These are phyloP conservation scores for Ailurus styani DNA, from an alignment of 2,113 vertebrate species.

Conservation along the genomic window DNA sequence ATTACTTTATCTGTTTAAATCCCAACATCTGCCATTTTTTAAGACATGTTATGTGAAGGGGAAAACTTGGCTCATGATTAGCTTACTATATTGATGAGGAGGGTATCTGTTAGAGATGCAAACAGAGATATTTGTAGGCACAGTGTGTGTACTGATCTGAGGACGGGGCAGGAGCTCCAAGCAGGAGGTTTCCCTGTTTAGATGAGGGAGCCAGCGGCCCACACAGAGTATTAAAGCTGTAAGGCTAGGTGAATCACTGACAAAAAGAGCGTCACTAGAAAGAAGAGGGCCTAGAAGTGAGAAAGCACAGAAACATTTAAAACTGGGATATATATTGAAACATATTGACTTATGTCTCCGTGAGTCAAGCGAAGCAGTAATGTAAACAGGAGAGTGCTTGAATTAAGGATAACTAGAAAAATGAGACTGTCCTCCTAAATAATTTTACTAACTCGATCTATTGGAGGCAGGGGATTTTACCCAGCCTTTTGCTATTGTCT, in stretches of 20 bases:
- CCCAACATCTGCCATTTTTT: not conserved
- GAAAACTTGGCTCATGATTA: not conserved
- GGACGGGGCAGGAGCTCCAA: not conserved
- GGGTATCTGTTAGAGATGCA: not conserved
- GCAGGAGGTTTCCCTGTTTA: not conserved
- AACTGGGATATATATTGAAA: not conserved
- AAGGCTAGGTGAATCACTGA: not conserved
- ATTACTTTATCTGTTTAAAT: not conserved
- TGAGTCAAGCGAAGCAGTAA: not conserved
- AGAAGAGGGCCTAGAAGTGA: not conserved
- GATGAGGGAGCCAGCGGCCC: not conserved
- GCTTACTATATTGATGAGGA: not conserved
- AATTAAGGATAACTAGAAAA: not conserved
- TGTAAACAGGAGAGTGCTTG: not conserved
- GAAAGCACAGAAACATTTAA: not conserved
- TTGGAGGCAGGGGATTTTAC: not conserved
- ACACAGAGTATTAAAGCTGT: not conserved
- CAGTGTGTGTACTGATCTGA: not conserved
- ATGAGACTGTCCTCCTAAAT: not conserved
- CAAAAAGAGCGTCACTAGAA: not conserved
- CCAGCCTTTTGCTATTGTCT: not conserved
- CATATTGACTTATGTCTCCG: not conserved
- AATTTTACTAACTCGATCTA: not conserved
- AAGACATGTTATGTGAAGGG: not conserved
- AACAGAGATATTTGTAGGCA: not conserved